phyloP scores from a whole-genome alignment of 2,113 vertebrate species.

The Pagrus major region DNA sequence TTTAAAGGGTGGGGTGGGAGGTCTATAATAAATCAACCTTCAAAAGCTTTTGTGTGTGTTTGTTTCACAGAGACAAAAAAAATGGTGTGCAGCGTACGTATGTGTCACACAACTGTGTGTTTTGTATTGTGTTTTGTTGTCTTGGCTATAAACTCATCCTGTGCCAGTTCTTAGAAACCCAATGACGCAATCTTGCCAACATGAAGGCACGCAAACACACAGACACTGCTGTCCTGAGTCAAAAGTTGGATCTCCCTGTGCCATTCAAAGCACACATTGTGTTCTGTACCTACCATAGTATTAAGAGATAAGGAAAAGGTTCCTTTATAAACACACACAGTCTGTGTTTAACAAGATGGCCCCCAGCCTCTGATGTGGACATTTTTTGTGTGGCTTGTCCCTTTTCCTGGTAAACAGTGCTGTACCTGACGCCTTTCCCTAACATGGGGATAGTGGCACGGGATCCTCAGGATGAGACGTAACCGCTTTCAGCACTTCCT shows the following conservation, averaged over 20 bases:
- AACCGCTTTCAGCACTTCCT: constrained; percentile 84
- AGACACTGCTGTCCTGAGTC: not conserved
- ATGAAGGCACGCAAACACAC: constrained; percentile 43
- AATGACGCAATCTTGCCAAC: constrained; percentile 41
- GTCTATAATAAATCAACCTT: not conserved
- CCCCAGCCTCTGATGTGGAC: constrained; percentile 71
- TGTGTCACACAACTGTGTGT: constrained; percentile 14
- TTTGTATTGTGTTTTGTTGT: constrained; percentile 61
- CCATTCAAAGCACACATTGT: constrained; percentile 50
- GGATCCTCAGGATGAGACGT: constrained; percentile 84
- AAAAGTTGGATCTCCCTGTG: constrained; percentile 30
- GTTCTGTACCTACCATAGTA: constrained; percentile 17
- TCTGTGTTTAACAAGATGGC: constrained; percentile 72
- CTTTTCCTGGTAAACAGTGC: constrained; percentile 85
- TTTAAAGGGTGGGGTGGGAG: not conserved
- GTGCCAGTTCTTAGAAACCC: constrained; percentile 65
- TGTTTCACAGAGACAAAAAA: constrained; percentile 6
- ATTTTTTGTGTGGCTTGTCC: constrained; percentile 56
- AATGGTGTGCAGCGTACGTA: not conserved
- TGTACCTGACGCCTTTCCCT: constrained; percentile 77
- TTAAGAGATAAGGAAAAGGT: constrained; percentile 53
- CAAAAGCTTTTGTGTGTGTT: not conserved
- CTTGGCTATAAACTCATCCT: constrained; percentile 56
- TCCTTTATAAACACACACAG: constrained; percentile 67
- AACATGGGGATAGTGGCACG: constrained; percentile 79